Evolutionary conservation across 2,113 vertebrate species (phyloP).

Genomic region (Acrocephalus kingi): DNA sequence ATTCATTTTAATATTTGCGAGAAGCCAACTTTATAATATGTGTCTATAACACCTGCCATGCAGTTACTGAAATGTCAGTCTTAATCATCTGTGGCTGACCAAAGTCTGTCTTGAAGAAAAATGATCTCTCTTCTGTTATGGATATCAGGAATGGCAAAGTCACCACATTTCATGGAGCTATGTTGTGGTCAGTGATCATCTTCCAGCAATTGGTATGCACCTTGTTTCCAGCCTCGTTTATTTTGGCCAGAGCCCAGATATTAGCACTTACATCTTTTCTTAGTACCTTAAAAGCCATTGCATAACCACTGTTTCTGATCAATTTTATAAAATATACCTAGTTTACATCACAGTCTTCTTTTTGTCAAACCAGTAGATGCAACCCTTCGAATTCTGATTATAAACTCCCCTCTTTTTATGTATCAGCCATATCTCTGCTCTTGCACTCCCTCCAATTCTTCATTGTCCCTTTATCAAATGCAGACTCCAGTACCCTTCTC

Average conservation of each 20-base stretch:
- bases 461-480: not conserved
- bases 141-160: not conserved
- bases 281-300: not conserved
- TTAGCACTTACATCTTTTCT: not conserved
- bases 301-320: not conserved
- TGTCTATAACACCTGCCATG: not conserved
- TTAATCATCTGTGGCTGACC: not conserved
- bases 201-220: not conserved
- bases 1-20: too few species aligned
- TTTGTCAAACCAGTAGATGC: not conserved
- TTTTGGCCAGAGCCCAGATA: not conserved
- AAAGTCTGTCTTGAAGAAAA: not conserved
- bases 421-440: not conserved
- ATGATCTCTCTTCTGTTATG: not conserved
- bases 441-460: not conserved
- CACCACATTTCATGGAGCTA: not conserved
- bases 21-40: too few species aligned
- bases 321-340: not conserved
- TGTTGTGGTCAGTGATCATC: not conserved
- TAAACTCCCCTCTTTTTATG: not conserved
- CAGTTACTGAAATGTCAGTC: not conserved
- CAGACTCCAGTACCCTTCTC: not conserved
- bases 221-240: not conserved
- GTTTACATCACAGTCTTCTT: not conserved
- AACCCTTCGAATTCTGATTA: not conserved